Conservation (phyloP, 1,140 invertebrate species). For the Neodiprion fabricii region DNA sequence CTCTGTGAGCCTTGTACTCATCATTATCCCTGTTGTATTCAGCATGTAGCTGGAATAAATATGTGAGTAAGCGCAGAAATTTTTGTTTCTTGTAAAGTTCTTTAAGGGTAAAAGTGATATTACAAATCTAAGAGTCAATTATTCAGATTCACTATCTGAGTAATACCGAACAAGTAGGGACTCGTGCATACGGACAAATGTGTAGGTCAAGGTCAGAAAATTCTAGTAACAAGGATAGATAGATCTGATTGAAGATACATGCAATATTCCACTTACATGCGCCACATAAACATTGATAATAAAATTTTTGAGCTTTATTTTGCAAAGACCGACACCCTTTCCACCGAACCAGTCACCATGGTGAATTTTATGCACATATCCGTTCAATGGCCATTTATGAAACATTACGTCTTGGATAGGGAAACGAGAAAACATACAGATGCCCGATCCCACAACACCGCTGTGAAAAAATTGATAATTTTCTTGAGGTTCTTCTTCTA, state of each 20-base stretch:
- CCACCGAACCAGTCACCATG: conserved; percentile 99
- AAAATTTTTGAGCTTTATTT: conserved; percentile 71
- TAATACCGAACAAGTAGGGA: no score
- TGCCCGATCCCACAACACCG: conserved; percentile 90
- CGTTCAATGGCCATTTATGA: conserved; percentile 94
- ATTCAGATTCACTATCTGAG: no score
- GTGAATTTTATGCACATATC: conserved; percentile 94
- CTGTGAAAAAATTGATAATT: conserved; percentile 60
- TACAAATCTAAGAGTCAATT: background rate
- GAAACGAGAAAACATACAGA: conserved; percentile 89
- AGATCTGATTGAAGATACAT: background rate
- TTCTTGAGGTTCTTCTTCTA: conserved; percentile 21
- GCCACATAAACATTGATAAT: conserved; percentile 87
- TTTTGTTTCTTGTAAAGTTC: conserved; percentile 23
- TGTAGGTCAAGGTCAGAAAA: no score
- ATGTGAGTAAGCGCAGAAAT: conserved; percentile 9
- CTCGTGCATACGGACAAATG: no score
- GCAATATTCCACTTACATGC: conserved; percentile 75
- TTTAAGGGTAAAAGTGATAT: conserved; percentile 21
- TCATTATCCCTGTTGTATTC: conserved; percentile 87
- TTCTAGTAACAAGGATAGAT: background rate
- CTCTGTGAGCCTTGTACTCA: conserved; percentile 88
- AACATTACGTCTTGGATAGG: conserved; percentile 89
- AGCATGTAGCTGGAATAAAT: conserved; percentile 81
- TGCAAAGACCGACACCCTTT: conserved; percentile 93